Conservation (phyloP, 1,140 invertebrate species). For the Drosophila tani region DNA sequence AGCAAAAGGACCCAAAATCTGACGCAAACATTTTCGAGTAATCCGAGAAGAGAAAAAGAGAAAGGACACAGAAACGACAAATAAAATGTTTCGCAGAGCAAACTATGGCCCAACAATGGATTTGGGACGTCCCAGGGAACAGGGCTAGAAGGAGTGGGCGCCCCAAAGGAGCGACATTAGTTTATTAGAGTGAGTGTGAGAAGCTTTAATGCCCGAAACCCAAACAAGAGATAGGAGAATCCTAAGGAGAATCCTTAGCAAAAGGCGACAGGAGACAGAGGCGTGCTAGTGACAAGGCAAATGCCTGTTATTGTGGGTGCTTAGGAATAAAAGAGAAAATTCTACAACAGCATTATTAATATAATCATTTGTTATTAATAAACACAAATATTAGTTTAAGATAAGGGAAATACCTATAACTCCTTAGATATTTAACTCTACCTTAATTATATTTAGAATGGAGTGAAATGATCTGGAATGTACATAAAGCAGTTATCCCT, state of each 20-base stretch:
- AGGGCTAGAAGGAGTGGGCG: constrained; percentile 12
- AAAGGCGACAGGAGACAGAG: constrained; percentile 1
- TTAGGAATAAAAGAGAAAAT: constrained; percentile 43
- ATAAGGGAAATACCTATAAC: no score
- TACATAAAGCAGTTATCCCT: no score
- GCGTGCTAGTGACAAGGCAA: constrained; percentile 22
- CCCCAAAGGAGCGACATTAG: constrained; percentile 72
- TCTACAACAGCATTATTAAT: background rate
- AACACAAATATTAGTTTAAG: background rate
- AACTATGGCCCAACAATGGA: constrained; percentile 56
- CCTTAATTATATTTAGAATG: background rate
- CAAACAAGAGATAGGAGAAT: constrained; percentile 30
- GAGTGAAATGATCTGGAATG: no score
- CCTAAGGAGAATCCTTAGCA: constrained; percentile 6
- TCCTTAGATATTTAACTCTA: background rate
- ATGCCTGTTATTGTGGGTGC: constrained; percentile 57
- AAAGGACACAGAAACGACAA: constrained; percentile 29
- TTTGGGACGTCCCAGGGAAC: constrained; percentile 25
- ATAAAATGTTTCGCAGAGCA: constrained; percentile 51
- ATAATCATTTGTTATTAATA: background rate
- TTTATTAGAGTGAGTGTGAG: constrained; percentile 69
- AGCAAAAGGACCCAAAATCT: constrained; percentile 37
- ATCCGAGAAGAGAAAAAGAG: constrained; percentile 26
- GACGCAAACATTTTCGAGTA: constrained; percentile 55
- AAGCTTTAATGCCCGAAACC: constrained; percentile 44